Evolutionary conservation across 2,797 vertebrate species (phyloP).

Genomic region (Pangasius krempfi): DNA sequence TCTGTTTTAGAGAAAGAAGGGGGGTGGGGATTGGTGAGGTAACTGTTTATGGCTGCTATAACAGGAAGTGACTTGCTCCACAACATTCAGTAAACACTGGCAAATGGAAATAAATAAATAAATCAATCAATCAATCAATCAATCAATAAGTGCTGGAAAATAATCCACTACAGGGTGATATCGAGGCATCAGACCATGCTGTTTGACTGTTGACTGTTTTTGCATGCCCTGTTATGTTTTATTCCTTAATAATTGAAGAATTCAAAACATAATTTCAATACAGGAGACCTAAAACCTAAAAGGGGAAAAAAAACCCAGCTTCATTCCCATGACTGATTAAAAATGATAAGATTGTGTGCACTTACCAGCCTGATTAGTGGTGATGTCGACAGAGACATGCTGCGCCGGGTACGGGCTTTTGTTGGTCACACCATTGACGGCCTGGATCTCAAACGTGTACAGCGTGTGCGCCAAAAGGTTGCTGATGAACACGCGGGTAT

Average conservation of each 20-base stretch:
- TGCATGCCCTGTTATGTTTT: no score
- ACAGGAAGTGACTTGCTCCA: not conserved
- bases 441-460: conserved; percentile 97
- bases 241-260: not conserved
- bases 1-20: not conserved
- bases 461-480: conserved; percentile 93
- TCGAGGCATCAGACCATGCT: not conserved
- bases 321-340: not conserved
- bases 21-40: not conserved
- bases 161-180: not conserved
- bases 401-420: conserved; percentile 95
- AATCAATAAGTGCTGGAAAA: not conserved
- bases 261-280: not conserved
- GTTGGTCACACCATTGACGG: conserved; percentile 92
- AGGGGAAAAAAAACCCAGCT: not conserved
- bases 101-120: not conserved
- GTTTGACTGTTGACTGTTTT: not conserved
- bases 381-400: conserved; percentile 94
- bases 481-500: conserved; percentile 93
- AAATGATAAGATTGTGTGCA: not conserved
- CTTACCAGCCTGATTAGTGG: conserved; percentile 97
- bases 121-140: not conserved
- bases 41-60: not conserved
- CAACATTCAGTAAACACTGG: not conserved
- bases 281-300: not conserved